phyloP scores from a whole-genome alignment of 1,140 invertebrate species.

The Paraescarpia echinospica region DNA sequence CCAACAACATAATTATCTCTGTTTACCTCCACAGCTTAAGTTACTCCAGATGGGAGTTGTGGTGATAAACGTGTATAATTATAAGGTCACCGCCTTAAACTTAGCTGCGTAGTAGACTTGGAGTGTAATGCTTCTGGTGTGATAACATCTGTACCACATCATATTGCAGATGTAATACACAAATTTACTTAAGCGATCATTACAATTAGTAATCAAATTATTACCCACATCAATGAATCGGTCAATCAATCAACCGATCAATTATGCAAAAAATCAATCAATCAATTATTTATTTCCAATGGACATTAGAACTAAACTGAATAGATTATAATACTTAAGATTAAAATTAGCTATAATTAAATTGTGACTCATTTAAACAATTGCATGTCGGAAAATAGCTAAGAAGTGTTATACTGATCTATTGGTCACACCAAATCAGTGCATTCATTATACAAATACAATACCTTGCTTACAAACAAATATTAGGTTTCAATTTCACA shows the following conservation, averaged over 20 bases:
- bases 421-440: too few species aligned
- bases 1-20: neutral
- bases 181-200: neutral
- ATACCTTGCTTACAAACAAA: too few species aligned
- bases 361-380: too few species aligned
- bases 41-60: neutral
- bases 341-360: too few species aligned
- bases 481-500: too few species aligned
- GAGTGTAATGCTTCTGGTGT: neutral
- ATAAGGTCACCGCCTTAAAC: neutral
- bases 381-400: too few species aligned
- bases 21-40: neutral
- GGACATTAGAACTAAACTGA: too few species aligned
- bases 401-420: too few species aligned
- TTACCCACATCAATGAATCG: neutral
- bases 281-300: too few species aligned
- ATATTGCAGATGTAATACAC: neutral
- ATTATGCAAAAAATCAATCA: too few species aligned
- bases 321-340: too few species aligned
- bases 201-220: neutral
- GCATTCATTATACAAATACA: too few species aligned
- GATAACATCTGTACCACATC: neutral
- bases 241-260: neutral
- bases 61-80: neutral
- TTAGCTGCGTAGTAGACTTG: neutral